These are phyloP conservation scores for Aleiodes sp. DNA, from an alignment of 1,140 invertebrate species.

Conservation along the genomic window DNA sequence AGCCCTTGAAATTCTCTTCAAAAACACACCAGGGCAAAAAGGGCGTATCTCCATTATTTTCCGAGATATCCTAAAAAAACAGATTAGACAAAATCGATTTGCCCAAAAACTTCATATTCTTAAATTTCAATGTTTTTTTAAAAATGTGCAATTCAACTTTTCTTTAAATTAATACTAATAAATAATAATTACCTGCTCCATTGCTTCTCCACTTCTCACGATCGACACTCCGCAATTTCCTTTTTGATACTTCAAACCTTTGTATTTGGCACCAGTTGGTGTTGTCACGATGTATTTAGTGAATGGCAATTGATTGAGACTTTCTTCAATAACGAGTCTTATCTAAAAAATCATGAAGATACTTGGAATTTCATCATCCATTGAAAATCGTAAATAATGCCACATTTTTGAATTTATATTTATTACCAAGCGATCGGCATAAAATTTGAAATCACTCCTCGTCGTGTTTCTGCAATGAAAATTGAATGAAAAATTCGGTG, in stretches of 20 bases:
- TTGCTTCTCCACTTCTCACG: slow-evolving; percentile 94
- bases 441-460: slow-evolving; percentile 98
- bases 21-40: too few species aligned
- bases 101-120: too few species aligned
- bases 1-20: too few species aligned
- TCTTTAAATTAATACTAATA: slow-evolving; percentile 2
- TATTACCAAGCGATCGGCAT: slow-evolving; percentile 88
- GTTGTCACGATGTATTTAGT: slow-evolving; percentile 88
- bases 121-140: too few species aligned
- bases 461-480: slow-evolving; percentile 80
- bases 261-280: slow-evolving; percentile 89
- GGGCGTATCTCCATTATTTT: too few species aligned
- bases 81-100: too few species aligned
- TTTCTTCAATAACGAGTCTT: slow-evolving; percentile 94
- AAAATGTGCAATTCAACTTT: slow-evolving; percentile 5
- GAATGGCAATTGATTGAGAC: slow-evolving; percentile 96
- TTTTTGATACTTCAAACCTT: slow-evolving; percentile 92
- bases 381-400: slow-evolving; percentile 21
- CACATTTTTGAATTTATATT: too few species aligned
- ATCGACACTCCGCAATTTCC: slow-evolving; percentile 99
- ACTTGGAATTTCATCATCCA: neutral
- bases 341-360: slow-evolving; percentile 49
- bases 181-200: slow-evolving; percentile 82
- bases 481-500: slow-evolving; percentile 1
- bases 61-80: too few species aligned